Conservation (phyloP, 1,140 invertebrate species). For the Scaptomyza pallida region DNA sequence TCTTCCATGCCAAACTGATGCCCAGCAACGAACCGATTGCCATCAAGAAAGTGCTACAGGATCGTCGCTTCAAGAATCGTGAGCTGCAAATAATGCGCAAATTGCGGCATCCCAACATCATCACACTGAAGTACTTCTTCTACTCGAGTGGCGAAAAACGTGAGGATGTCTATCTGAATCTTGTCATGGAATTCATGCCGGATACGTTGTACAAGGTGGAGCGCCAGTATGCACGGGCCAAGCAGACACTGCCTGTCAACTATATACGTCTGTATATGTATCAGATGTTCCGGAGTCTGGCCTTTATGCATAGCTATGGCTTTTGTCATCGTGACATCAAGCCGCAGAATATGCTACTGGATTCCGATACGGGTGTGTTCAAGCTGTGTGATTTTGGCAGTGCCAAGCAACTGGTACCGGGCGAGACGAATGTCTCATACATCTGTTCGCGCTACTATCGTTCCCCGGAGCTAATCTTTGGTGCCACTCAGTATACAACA, state of each 20-base stretch:
- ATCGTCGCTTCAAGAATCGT: constrained; percentile 99
- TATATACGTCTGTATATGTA: constrained; percentile 99
- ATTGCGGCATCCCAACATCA: constrained; percentile 99
- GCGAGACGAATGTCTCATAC: constrained; percentile 99
- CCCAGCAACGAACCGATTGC: constrained; percentile 97
- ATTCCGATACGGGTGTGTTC: constrained; percentile 97
- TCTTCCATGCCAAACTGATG: constrained; percentile 98
- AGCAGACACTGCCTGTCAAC: constrained; percentile 99
- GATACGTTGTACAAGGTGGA: constrained; percentile 99
- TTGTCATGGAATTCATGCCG: constrained; percentile 99
- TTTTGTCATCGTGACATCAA: constrained; percentile 99
- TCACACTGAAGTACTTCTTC: constrained; percentile 99
- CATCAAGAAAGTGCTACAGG: constrained; percentile 99
- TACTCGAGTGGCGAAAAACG: constrained; percentile 99
- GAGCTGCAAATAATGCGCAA: constrained; percentile 99
- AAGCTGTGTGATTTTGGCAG: constrained; percentile 99
- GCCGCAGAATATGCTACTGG: constrained; percentile 98
- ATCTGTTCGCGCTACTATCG: constrained; percentile 99
- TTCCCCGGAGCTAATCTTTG: constrained; percentile 99
- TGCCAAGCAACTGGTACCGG: constrained; percentile 97
- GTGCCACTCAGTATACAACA: constrained; percentile 99
- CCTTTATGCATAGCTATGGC: constrained; percentile 98
- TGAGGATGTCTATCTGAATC: constrained; percentile 99
- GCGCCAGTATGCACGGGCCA: constrained; percentile 98
- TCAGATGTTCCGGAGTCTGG: constrained; percentile 98